Base-by-base conservation (phyloP, 2,888 invertebrate species). In the Theodoxus fluviatilis region DNA sequence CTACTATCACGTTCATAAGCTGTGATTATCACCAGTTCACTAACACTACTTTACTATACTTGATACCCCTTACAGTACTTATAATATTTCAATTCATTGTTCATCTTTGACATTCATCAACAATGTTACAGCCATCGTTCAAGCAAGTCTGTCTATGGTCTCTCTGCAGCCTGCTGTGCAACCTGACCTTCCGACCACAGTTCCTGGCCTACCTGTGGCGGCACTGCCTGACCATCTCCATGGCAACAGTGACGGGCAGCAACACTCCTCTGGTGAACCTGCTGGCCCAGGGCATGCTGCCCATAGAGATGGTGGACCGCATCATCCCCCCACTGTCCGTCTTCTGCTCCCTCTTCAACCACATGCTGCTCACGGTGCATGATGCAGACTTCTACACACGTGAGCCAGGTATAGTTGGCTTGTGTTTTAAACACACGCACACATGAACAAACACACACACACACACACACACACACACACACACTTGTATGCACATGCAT, bases 331-430 rank as follows among this genome's bases (percentile, higher is more conserved):
- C 94, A 0, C 84, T 95, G 43, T 93, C 94, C 0, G 92, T 94
- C 0, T 95, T 96, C 87, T 94, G 94, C 84, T 92, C 94, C 1
- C 88, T 95, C 0, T 94, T 94, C 84, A 92, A 93, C 57, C 89
- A 94, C 49, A 89, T 94, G 3, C 90, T 95, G 65, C 92, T 93
- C 0, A 94, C 95, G 0, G 86, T 95, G 37, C 94, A 95, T 80
- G 95, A 95, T 84, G 92, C 92, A 0, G 95, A 95, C 87, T 94
- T 95, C 86, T 92, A 81, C 72, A 80, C 81, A 12, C 80, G 80
- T 40, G 75, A 72, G 35, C 70, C 75, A 75, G 78, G 82, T 83
- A 69, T 67, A 69, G 7, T 38, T 61, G 7, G 33, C 12, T 37
- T 2, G 9, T 18, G 1, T 28, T 59, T 22, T 28, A 1, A 43